Base-by-base conservation (phyloP, 2,888 invertebrate species). In the Drosophila bunnanda region DNA sequence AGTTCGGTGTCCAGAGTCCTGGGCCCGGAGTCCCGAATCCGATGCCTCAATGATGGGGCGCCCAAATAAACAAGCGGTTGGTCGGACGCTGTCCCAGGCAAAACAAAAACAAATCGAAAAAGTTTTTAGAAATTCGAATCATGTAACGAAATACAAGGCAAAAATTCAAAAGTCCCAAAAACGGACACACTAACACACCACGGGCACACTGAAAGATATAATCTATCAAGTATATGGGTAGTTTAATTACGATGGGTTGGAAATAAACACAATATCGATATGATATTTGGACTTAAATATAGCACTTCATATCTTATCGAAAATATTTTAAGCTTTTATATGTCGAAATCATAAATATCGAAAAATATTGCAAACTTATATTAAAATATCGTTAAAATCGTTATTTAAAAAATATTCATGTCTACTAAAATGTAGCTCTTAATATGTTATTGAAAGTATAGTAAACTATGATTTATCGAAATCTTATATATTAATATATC, bases 91-190 rank as follows among this genome's bases (percentile, higher is more conserved):
- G 30, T 34, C 13, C 36, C 17, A 15, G 34, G 32, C 39, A 15
- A 56, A 66, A 34, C 67, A 67, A 67, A 67, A 67, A 67, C 68
- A 68, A 67, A 56, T 67, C 56, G 46, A 67, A 74, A 76, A 79
- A 77, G 71, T 78, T 90, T 89, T 82, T 68, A 80, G 84, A 80
- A 88, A 89, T 89, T 88, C 90, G 79, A 90, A 87, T 82, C 90
- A 90, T 88, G 89, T 88, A 88, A 88, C 85, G 76, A 82, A 90
- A 89, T 88, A 84, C 79, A 80, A 69, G 73, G 74, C 71, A 50
- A 74, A 80, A 76, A 77, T 76, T 75, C 70, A 81, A 79, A 82
- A 71, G 75, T 77, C 48, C 69, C 73, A 48, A 25, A 57, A 65
- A 55, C n/a, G 25, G 52, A 58, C 66, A 34, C 38, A 38, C 52